Evolutionary conservation across 53 echinoderm and acorn worm species (phyloP).

Genomic region (Luidia sarsii): DNA sequence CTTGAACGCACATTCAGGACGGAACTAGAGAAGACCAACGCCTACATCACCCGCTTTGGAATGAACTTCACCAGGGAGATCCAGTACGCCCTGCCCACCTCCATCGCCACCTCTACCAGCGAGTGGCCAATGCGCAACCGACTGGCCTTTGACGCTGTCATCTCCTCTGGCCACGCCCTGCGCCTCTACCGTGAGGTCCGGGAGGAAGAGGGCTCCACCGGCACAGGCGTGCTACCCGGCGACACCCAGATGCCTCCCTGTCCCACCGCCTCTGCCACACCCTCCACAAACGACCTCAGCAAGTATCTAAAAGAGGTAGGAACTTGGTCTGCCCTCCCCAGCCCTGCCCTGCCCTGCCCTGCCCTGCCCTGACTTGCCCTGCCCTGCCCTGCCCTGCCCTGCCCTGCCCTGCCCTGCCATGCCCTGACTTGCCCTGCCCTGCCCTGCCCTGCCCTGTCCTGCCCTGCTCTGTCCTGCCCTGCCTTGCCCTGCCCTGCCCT

Average conservation of each 20-base stretch:
- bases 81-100: slow-evolving; percentile 82
- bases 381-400: too few relatives aligned
- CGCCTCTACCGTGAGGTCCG: slow-evolving; percentile 67
- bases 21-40: slow-evolving; percentile 80
- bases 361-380: too few relatives aligned
- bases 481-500: too few relatives aligned
- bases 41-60: slow-evolving; percentile 87
- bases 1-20: slow-evolving; percentile 61
- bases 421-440: too few relatives aligned
- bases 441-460: too few relatives aligned
- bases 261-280: slow-evolving; percentile 74
- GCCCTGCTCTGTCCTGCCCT: too few relatives aligned
- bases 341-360: too few relatives aligned
- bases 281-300: slow-evolving; percentile 62
- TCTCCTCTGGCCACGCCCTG: slow-evolving; percentile 88
- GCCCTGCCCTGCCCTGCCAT: too few relatives aligned
- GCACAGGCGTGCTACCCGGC: slow-evolving; percentile 84
- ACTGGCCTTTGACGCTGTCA: slow-evolving; percentile 83
- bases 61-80: slow-evolving; percentile 93
- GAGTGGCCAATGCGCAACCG: slow-evolving; percentile 76
- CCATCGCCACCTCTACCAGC: slow-evolving; percentile 56
- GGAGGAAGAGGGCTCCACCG: slow-evolving; percentile 23
- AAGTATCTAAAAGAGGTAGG: slow-evolving; percentile 64
- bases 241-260: slow-evolving; percentile 93
- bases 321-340: too few relatives aligned